Conservation (phyloP, 2,888 invertebrate species). For the Cactoblastis cactorum region DNA sequence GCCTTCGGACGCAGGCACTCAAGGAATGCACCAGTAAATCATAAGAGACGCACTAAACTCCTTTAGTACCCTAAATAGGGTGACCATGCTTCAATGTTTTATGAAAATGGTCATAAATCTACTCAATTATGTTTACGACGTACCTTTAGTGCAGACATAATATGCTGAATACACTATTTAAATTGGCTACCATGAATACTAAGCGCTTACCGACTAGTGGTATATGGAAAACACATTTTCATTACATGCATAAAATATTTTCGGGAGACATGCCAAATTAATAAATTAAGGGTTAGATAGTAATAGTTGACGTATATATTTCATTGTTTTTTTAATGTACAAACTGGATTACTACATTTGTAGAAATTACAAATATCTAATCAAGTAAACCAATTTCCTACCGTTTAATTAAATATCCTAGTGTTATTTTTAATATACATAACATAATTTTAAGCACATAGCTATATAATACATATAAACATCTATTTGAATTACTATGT, state of each 20-base stretch:
- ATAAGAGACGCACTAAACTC: conserved; percentile 61
- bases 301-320: too few species aligned
- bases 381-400: too few species aligned
- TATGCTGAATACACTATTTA: neutral
- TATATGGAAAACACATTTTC: neutral
- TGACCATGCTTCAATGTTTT: conserved; percentile 22
- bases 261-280: too few species aligned
- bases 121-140: conserved; percentile 11
- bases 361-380: too few species aligned
- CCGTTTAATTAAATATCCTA: too few species aligned
- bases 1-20: conserved; percentile 42
- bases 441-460: too few species aligned
- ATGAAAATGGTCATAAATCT: conserved; percentile 1
- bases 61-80: conserved; percentile 47
- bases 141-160: conserved; percentile 5
- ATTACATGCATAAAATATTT: neutral
- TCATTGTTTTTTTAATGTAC: too few species aligned
- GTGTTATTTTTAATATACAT: too few species aligned
- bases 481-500: too few species aligned
- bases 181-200: conserved; percentile 8
- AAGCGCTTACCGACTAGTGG: neutral
- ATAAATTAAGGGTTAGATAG: too few species aligned
- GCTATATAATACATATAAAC: too few species aligned
- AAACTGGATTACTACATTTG: too few species aligned
- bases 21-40: conserved; percentile 71